Base-by-base conservation (phyloP, 2,113 vertebrate genomes). In the Puffinus mauretanicus region DNA sequence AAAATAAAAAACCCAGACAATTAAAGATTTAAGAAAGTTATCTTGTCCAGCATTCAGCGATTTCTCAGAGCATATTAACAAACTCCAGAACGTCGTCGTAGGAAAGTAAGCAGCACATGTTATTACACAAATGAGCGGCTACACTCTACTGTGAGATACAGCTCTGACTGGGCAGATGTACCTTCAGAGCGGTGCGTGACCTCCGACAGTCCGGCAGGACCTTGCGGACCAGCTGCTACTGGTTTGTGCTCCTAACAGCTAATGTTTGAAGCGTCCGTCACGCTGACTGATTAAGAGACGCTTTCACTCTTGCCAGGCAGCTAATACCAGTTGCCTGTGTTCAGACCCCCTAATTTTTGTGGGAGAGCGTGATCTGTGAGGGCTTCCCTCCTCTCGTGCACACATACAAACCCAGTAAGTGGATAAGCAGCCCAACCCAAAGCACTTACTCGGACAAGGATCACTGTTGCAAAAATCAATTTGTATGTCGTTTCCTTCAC, bases 401-500 rank as follows among this genome's bases (percentile, higher is more conserved):
- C 14, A 7, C 14, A 4, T 2, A 16, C 16, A 60, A 32, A 24
- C 9, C 7, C n/a, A n/a, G n/a, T 2, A 4, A 13, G 32, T 0
- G 6, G 26, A 29, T 0, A 0, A 83, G 55, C n/a, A 85, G 38
- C 29, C 65, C 11, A 8, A 52, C 26, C 11, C 42, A 26, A 57
- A 69, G 62, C 66, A 97, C 98, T 99, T 97, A 99, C 99, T 95
- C 4, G 99, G 99, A 86, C 99, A 99, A 46, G 98, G 98, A 80
- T 99, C 99, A 8, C 86, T 99, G 97, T 99, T 99, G 96, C 99
- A 99, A 97, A 99, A 99, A 94, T 99, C 99, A 21, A 98, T 97
- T 54, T 99, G 99, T 38, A 99, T 46, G 21, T 99, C 98, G 4
- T 95, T 99, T 36, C 99, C 99, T 96, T 99, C 99, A 62, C 99